phyloP scores from a whole-genome alignment of 2,797 vertebrate species.

The Agapornis canus region DNA sequence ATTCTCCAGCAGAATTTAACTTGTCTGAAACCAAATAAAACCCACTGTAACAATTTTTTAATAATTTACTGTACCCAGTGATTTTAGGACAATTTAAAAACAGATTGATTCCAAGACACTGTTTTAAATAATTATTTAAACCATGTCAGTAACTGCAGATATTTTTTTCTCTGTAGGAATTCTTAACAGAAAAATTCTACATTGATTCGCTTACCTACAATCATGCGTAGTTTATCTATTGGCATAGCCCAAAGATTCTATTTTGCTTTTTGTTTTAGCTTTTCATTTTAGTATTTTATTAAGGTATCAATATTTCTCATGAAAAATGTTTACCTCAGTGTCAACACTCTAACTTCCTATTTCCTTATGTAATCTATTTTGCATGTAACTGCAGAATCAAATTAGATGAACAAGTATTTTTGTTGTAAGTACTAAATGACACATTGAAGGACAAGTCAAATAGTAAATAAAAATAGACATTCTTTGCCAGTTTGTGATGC shows the following conservation, averaged over 20 bases:
- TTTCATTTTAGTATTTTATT: neutral
- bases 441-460: neutral
- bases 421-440: neutral
- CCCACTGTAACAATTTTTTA: neutral
- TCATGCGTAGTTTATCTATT: neutral
- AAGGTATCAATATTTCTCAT: neutral
- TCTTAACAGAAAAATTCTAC: neutral
- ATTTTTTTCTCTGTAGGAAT: slow-evolving; percentile 6
- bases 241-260: neutral
- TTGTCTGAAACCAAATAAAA: neutral
- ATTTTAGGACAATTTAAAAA: neutral
- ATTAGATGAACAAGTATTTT: slow-evolving; percentile 24
- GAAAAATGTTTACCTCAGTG: neutral
- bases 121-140: slow-evolving; percentile 9
- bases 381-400: neutral
- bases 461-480: neutral
- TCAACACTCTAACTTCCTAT: neutral
- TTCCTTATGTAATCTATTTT: neutral
- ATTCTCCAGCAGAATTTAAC: neutral
- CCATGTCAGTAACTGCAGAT: neutral
- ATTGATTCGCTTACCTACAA: neutral
- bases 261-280: neutral
- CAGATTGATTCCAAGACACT: neutral
- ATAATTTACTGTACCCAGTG: neutral
- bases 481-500: neutral